Evolutionary conservation across 1,140 invertebrate genomes (phyloP).

Genomic region (Penaeus japonicus): DNA sequence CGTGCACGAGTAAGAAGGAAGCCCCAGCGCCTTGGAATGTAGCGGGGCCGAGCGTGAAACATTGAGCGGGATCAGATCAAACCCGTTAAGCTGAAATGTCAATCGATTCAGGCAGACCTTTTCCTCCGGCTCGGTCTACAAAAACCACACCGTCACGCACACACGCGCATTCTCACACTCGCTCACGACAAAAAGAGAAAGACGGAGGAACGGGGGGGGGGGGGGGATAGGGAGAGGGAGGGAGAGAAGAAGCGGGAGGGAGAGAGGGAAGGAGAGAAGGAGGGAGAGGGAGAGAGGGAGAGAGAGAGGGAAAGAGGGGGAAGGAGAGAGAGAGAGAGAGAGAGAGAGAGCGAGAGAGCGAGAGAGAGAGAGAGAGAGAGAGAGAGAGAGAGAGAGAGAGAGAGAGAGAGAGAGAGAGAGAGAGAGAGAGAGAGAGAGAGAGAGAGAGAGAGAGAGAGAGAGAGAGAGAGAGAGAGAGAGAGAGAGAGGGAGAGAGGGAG

Average conservation of each 20-base stretch:
- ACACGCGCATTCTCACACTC: constrained; percentile 19
- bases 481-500: neutral
- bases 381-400: constrained; percentile 1
- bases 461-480: neutral
- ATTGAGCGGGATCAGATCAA: too few species aligned
- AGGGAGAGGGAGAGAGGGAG: neutral
- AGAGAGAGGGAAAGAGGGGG: neutral
- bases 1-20: neutral
- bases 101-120: too few species aligned
- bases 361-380: neutral
- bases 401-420: neutral
- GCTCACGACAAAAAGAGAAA: neutral
- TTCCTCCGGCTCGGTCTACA: neutral
- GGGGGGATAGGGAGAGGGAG: neutral
- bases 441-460: neutral
- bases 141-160: constrained; percentile 10
- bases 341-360: neutral
- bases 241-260: neutral
- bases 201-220: neutral
- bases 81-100: too few species aligned
- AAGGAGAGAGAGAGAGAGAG: neutral
- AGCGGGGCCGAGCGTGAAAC: too few species aligned
- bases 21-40: too few species aligned
- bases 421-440: neutral
- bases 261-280: neutral